phyloP scores from a whole-genome alignment of 2,797 vertebrate genomes.

The Otolemur crassicaudatus region DNA sequence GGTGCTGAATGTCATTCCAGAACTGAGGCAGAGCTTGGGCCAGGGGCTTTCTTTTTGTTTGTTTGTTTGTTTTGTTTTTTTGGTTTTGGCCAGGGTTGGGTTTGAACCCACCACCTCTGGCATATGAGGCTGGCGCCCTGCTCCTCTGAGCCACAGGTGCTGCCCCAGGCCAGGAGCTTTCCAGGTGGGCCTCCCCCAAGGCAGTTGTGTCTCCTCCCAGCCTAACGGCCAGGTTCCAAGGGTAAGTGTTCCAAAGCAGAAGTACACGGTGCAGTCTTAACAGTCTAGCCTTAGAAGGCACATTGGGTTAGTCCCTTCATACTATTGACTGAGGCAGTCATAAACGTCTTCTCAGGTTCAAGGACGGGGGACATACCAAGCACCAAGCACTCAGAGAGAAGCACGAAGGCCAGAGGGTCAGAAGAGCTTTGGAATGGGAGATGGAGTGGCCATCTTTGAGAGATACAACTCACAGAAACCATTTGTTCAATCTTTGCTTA shows the following conservation, averaged over 20 bases:
- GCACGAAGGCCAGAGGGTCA: too few species aligned
- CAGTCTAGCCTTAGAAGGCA: neutral
- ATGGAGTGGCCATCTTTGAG: fast-evolving
- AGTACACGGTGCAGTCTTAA: neutral
- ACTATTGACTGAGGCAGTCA: neutral
- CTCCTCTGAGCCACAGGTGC: too few species aligned
- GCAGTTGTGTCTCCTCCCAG: neutral
- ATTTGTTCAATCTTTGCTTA: neutral
- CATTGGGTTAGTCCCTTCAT: fast-evolving
- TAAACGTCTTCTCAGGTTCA: neutral
- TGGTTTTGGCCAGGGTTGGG: too few species aligned
- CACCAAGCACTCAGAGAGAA: neutral
- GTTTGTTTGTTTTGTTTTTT: too few species aligned
- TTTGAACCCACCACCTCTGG: too few species aligned
- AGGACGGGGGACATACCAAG: too few species aligned
- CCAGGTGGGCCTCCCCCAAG: fast-evolving
- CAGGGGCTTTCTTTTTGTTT: too few species aligned
- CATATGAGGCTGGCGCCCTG: too few species aligned
- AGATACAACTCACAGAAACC: neutral
- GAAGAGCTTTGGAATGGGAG: neutral
- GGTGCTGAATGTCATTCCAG: neutral
- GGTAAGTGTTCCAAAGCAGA: too few species aligned
- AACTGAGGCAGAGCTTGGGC: neutral
- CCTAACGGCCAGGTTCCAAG: neutral
- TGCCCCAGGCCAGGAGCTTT: too few species aligned